Conservation (phyloP, 2,797 vertebrate species). For the Onychomys torridus region DNA sequence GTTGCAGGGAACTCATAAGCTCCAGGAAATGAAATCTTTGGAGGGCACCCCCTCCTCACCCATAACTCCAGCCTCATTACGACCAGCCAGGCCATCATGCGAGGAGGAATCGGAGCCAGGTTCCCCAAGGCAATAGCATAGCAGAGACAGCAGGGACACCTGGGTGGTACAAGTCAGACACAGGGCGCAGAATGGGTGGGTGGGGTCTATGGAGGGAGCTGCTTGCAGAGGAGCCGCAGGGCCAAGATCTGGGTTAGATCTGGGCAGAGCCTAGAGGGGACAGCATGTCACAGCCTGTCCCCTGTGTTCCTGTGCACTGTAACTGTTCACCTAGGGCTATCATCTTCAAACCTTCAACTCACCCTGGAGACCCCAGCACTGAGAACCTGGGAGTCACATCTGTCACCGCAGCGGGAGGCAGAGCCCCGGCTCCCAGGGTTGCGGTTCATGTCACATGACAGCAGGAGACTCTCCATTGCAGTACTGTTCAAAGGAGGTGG, state of each 20-base stretch:
- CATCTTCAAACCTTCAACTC: not conserved
- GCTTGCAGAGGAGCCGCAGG: fast-evolving
- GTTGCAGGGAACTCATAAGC: constrained; percentile 57
- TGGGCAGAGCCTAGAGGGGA: not conserved
- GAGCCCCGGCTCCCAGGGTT: not conserved
- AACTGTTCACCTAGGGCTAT: not conserved
- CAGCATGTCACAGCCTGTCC: not conserved
- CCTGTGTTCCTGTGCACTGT: not conserved
- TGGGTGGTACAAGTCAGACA: not conserved
- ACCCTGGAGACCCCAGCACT: not conserved
- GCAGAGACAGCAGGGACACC: not conserved
- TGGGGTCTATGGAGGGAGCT: fast-evolving
- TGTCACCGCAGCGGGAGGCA: not conserved
- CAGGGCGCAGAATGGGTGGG: not conserved
- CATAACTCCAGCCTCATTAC: constrained; percentile 72
- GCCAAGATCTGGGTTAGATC: not conserved
- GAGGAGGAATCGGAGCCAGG: not conserved
- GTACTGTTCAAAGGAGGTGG: not conserved
- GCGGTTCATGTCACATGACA: not conserved
- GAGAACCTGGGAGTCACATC: not conserved
- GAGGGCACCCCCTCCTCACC: constrained; percentile 59
- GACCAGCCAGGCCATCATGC: not conserved
- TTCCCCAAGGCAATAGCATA: not conserved
- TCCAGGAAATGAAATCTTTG: constrained; percentile 76
- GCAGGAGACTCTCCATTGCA: not conserved